A percentile compares a stretch with the other conserved stretches of the same genome.
phyloP scores from a whole-genome alignment of 2,797 vertebrate species.

The Sebastes melanostomus region DNA sequence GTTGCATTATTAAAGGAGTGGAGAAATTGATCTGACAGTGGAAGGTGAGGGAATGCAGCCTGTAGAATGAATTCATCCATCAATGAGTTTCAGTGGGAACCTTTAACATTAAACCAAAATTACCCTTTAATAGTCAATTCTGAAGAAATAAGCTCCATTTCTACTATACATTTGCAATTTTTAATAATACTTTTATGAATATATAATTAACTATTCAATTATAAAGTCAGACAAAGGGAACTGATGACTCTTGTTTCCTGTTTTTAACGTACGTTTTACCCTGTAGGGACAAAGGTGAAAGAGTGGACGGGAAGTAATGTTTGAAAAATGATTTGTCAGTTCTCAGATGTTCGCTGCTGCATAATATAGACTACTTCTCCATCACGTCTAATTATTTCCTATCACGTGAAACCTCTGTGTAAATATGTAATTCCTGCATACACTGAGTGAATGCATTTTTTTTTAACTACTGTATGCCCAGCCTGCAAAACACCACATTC shows the following conservation, averaged over 20 bases:
- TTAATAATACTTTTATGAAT: background rate
- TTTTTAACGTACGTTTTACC: background rate
- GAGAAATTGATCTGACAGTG: conserved; percentile 20
- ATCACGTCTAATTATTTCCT: background rate
- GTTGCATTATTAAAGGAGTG: conserved; percentile 31
- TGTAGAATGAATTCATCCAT: conserved; percentile 19
- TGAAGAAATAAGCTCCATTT: background rate
- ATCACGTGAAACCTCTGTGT: background rate
- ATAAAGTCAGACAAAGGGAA: conserved; percentile 9
- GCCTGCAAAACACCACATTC: background rate
- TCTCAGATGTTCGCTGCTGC: background rate
- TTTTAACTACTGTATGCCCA: background rate
- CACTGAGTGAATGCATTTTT: conserved; percentile 8
- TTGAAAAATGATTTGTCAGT: background rate
- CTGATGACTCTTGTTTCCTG: background rate
- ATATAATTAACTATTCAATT: conserved; percentile 3
- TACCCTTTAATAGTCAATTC: conserved; percentile 1
- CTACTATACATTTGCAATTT: background rate
- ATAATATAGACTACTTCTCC: background rate
- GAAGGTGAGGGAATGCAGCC: conserved; percentile 60
- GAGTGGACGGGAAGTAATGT: background rate
- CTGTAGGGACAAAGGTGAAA: background rate
- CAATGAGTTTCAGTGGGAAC: background rate
- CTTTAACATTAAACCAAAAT: conserved; percentile 1
- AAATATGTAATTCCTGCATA: background rate